phyloP scores from a whole-genome alignment of 2,113 vertebrate genomes.

The Rostratula benghalensis region DNA sequence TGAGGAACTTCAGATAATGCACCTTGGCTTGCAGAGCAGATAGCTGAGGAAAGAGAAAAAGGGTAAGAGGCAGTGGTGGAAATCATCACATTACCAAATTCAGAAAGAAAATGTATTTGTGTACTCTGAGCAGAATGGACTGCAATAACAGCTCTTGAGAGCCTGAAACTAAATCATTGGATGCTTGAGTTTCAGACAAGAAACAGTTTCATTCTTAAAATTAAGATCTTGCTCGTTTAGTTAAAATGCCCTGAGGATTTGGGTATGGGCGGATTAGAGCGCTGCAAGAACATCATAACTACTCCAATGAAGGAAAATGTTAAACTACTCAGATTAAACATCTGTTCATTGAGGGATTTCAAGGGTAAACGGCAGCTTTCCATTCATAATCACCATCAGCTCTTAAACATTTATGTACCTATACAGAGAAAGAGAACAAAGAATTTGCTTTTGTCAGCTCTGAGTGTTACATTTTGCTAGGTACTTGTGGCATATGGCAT shows the following conservation, averaged over 20 bases:
- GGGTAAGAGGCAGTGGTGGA: neutral
- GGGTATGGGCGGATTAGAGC: neutral
- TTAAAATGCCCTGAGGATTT: neutral
- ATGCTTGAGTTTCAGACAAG: neutral
- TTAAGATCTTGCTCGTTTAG: neutral
- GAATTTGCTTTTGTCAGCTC: slow-evolving; percentile 25
- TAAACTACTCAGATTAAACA: slow-evolving; percentile 38
- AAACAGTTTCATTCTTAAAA: neutral
- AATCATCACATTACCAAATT: neutral
- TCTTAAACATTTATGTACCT: neutral
- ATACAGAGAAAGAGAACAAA: slow-evolving; percentile 13
- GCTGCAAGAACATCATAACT: neutral
- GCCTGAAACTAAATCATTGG: slow-evolving; percentile 2
- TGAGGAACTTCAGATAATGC: slow-evolving; percentile 98
- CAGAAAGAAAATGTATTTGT: neutral
- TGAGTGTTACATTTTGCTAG: neutral
- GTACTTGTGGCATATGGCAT: neutral
- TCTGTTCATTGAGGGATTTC: slow-evolving; percentile 10
- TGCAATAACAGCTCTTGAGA: neutral
- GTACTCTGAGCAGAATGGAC: neutral
- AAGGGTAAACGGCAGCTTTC: slow-evolving; percentile 11
- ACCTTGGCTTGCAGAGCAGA: slow-evolving; percentile 98
- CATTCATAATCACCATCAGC: slow-evolving; percentile 14
- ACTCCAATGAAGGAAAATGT: slow-evolving; percentile 6
- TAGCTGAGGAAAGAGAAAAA: slow-evolving; percentile 77